Percentiles rank a stretch among this genome's conserved stretches.
These are phyloP conservation scores for Drosophila nigromelanica DNA, from an alignment of 1,140 invertebrate species.

Conservation along the genomic window DNA sequence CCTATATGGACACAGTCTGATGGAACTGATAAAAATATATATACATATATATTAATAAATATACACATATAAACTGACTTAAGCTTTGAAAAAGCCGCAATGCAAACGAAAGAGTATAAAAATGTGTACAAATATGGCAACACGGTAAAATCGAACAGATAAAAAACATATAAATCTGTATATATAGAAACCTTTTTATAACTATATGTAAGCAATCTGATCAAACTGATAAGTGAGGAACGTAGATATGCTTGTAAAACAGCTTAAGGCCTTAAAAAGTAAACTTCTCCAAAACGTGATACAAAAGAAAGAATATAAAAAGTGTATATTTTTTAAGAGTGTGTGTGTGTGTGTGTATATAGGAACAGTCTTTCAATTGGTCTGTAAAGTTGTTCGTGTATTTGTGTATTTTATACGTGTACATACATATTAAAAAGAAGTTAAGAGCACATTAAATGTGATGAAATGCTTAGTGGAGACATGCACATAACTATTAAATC, in stretches of 20 bases:
- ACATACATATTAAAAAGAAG: constrained; percentile 11
- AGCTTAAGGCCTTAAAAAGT: too few species aligned
- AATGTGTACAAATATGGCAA: neutral
- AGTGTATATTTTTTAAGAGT: neutral
- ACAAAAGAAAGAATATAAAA: neutral
- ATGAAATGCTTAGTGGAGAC: constrained; percentile 25
- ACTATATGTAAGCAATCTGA: neutral
- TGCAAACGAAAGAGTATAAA: neutral
- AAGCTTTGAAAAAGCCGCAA: constrained; percentile 1
- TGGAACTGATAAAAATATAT: too few species aligned
- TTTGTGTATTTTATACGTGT: constrained; percentile 6
- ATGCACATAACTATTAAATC: constrained; percentile 7
- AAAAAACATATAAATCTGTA: too few species aligned
- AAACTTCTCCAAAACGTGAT: too few species aligned
- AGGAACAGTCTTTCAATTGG: constrained; percentile 16
- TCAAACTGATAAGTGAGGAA: neutral
- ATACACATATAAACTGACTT: too few species aligned
- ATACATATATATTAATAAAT: too few species aligned
- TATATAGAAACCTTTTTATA: too few species aligned
- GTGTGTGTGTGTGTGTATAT: constrained; percentile 22
- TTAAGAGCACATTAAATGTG: constrained; percentile 33
- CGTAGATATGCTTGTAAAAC: too few species aligned
- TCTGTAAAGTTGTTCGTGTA: constrained; percentile 10
- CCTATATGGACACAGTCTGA: too few species aligned
- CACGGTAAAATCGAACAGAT: too few species aligned